phyloP scores from a whole-genome alignment of 2,797 vertebrate genomes.

The Falco columbarius region DNA sequence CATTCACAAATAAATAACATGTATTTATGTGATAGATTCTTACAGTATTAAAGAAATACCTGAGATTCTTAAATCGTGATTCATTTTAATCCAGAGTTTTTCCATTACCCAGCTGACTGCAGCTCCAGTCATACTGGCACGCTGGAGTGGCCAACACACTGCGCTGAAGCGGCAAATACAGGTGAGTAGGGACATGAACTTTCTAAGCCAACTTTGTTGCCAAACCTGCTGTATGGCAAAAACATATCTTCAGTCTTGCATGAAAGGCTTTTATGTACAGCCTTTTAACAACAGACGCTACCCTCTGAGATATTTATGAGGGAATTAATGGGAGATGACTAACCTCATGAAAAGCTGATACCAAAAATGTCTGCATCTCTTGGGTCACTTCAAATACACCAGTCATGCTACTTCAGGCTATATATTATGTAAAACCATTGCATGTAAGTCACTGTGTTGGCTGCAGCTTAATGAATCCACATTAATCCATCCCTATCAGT shows the following conservation, averaged over 20 bases:
- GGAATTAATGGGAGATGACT: conserved; percentile 35
- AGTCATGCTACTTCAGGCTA: not conserved
- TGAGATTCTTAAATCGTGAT: not conserved
- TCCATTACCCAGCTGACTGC: not conserved
- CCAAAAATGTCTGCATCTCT: conserved; percentile 13
- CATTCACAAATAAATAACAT: not conserved
- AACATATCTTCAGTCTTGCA: not conserved
- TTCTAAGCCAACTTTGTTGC: not conserved
- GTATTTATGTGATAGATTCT: not conserved
- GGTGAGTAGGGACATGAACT: not conserved
- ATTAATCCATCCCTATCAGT: conserved; percentile 39
- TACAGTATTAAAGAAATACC: not conserved
- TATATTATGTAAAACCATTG: not conserved
- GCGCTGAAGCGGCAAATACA: not conserved
- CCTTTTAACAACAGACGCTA: not conserved
- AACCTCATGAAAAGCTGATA: conserved; percentile 15
- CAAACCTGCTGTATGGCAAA: not conserved
- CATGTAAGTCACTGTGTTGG: conserved; percentile 3
- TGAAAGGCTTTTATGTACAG: not conserved
- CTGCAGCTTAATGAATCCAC: conserved; percentile 48
- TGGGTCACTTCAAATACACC: not conserved
- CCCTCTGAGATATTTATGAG: conserved; percentile 10
- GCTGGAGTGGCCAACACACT: not conserved
- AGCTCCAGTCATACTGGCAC: not conserved
- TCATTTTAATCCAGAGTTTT: not conserved